Conservation (phyloP, 2,113 vertebrate genomes). For the Amphiprion ocellaris region DNA sequence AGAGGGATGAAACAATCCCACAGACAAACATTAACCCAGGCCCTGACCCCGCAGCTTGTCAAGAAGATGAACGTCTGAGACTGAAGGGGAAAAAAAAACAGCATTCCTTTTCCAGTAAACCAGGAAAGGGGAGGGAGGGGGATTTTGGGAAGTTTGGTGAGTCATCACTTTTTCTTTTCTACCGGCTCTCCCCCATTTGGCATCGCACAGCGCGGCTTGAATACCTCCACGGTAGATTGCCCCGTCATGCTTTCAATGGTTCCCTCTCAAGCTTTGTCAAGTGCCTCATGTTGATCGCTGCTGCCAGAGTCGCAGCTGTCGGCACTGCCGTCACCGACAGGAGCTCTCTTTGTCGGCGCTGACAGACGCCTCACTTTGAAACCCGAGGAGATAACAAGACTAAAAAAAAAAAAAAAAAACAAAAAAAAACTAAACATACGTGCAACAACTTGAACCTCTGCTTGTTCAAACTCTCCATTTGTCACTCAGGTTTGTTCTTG, state of each 20-base stretch:
- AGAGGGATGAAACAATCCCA: slow-evolving; percentile 67
- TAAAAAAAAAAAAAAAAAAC: not conserved
- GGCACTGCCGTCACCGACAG: slow-evolving; percentile 53
- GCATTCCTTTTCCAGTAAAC: slow-evolving; percentile 87
- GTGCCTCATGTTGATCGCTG: slow-evolving; percentile 10
- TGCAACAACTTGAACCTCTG: slow-evolving; percentile 54
- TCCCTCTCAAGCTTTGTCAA: slow-evolving; percentile 57
- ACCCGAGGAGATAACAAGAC: slow-evolving; percentile 55
- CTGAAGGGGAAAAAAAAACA: slow-evolving; percentile 44
- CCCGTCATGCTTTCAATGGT: slow-evolving; percentile 58
- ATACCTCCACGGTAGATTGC: slow-evolving; percentile 69
- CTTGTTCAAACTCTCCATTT: slow-evolving; percentile 4
- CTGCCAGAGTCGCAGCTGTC: slow-evolving; percentile 62
- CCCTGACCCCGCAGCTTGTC: slow-evolving; percentile 75
- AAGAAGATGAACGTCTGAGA: slow-evolving; percentile 75
- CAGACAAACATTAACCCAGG: slow-evolving; percentile 80
- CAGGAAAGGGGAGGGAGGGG: slow-evolving; percentile 77
- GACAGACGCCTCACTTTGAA: slow-evolving; percentile 52
- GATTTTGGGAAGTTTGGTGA: slow-evolving; percentile 87
- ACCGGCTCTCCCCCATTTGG: slow-evolving; percentile 41
- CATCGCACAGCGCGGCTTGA: slow-evolving; percentile 23
- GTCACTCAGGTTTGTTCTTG: slow-evolving; percentile 44
- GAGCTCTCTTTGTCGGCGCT: slow-evolving; percentile 38
- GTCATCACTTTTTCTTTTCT: slow-evolving; percentile 86
- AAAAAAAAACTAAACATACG: not conserved